A percentile compares a stretch with the other conserved stretches of the same genome.
phyloP scores from a whole-genome alignment of 2,797 vertebrate species.

The Pachyuromys duprasi region DNA sequence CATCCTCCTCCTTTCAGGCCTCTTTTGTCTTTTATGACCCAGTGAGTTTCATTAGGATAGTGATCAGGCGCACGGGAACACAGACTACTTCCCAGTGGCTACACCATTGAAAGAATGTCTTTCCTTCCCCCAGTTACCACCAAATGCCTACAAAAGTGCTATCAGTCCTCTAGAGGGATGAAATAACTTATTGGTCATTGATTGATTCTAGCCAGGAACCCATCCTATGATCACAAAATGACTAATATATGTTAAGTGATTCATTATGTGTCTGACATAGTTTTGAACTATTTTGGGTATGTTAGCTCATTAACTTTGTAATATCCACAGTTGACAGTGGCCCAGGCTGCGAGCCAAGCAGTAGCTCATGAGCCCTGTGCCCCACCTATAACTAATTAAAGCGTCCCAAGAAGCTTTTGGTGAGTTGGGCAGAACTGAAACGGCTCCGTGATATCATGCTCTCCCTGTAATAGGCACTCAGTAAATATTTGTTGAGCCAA shows the following conservation, averaged over 20 bases:
- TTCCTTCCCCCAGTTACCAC: neutral
- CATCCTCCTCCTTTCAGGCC: neutral
- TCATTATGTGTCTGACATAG: neutral
- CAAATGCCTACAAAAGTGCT: neutral
- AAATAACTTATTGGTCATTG: neutral
- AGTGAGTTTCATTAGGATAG: neutral
- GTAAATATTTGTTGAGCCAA: constrained; percentile 48
- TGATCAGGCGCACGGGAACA: neutral
- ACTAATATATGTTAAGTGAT: neutral
- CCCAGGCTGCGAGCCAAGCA: neutral
- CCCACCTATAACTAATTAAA: neutral
- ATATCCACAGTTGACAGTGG: neutral
- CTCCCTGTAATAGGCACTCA: neutral
- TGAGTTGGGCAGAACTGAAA: neutral
- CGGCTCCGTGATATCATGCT: neutral
- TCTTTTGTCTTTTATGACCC: neutral
- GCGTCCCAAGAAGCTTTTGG: neutral
- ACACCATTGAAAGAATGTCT: neutral
- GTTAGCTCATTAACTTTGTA: constrained; percentile 21
- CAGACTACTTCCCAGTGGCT: neutral
- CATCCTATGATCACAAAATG: neutral
- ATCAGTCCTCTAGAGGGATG: neutral
- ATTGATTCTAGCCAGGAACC: neutral
- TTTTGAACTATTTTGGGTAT: constrained; percentile 25
- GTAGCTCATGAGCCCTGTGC: neutral